Conservation (phyloP, 2,113 vertebrate species). For the Chlorodrepanis virens region DNA sequence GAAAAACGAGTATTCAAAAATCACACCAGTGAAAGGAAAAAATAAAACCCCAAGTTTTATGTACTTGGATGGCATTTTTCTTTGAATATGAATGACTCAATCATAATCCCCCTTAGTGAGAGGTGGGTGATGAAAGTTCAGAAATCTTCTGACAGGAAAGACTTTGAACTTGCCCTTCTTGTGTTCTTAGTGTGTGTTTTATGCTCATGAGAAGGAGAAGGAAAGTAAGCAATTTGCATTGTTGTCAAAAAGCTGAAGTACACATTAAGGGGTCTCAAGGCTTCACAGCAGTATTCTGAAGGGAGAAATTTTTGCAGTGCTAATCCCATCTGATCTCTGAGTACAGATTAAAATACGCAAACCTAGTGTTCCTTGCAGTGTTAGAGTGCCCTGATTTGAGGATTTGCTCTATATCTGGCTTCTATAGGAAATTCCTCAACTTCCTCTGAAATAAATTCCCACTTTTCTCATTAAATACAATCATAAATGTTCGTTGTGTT, state of each 20-base stretch:
- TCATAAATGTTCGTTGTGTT: background rate
- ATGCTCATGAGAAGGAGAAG: background rate
- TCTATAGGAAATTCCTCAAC: background rate
- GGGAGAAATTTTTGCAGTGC: background rate
- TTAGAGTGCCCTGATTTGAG: background rate
- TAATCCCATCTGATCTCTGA: background rate
- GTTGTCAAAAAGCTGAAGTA: background rate
- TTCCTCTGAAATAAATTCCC: constrained; percentile 4
- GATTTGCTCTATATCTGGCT: background rate
- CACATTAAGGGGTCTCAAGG: background rate
- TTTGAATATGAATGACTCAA: constrained; percentile 29
- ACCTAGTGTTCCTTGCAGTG: background rate
- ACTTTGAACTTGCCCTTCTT: background rate
- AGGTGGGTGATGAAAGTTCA: constrained; percentile 23
- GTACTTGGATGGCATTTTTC: constrained; percentile 47
- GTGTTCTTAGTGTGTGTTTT: background rate
- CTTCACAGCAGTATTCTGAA: background rate
- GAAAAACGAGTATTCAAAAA: constrained; percentile 28
- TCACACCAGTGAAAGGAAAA: constrained; percentile 30
- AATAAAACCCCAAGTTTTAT: background rate
- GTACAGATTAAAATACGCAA: background rate
- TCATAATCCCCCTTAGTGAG: background rate
- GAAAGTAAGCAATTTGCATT: background rate
- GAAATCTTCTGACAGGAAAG: background rate
- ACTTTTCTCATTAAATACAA: background rate